Base-by-base conservation (phyloP, 2,113 vertebrate species). In the Notothenia coriiceps region DNA sequence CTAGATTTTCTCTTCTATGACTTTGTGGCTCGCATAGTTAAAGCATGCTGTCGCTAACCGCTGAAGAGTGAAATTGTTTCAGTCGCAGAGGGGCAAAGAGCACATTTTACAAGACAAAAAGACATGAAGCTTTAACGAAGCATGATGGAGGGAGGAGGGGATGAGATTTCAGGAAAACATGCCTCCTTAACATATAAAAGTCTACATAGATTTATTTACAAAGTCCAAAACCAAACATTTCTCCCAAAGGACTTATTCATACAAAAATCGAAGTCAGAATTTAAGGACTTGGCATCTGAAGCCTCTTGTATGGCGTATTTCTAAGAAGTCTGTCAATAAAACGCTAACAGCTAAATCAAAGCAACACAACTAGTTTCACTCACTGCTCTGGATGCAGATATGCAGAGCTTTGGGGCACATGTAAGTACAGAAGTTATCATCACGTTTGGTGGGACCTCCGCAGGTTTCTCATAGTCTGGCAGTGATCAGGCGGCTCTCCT, bases 401-500 rank as follows among this genome's bases (percentile, higher is more conserved):
- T 84, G 75, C 60, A 59, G 69, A 50, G 84, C 71, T 83, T 0
- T 73, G 81, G 77, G 73, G 87, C 78, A 54, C 74, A 70, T 65
- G 70, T 57, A 51, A 73, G 67, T 46, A 40, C 51, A 69, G 79
- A 79, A 78, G 75, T 76, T 59, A 79, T 85, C 74, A 79, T 33
- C 43, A 46, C 33, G 12, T 68, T 86, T 56, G 54, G 13, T 13
- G 43, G 84, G 90, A 88, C 87, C 85, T 84, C 88, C 77, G 18
- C 72, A 74, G 84, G 70, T 83, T 79, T 59, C 67, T 63, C 15
- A 0, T 74, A 77, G 90, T 91, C 93, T 94, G 93, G 85, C 76
- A 94, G 89, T 82, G 90, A 93, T 94, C 93, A 94, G 77, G 29
- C 79, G 10, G 76, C 90, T 90, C 89, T 91, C 87, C 84, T 76